These are phyloP conservation scores for Priapulus caudatus DNA, from an alignment of 2,888 invertebrate genomes.

Conservation along the genomic window DNA sequence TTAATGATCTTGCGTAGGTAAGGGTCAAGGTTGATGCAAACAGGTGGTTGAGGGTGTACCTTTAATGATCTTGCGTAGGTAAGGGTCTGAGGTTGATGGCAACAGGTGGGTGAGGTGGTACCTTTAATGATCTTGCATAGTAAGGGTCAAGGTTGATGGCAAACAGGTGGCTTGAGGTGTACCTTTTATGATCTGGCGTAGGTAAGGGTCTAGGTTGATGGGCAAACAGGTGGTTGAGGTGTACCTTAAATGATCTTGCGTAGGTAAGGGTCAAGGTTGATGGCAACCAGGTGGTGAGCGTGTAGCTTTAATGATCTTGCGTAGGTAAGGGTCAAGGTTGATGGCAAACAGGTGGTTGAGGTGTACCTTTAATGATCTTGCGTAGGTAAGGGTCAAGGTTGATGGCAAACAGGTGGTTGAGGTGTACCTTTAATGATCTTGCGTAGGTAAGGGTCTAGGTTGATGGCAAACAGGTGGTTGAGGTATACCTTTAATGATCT, in stretches of 20 bases:
- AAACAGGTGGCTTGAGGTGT: no score
- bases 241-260: no score
- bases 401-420: no score
- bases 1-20: slow-evolving; percentile 92
- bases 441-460: slow-evolving; percentile 91
- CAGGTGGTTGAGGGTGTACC: slow-evolving; percentile 95
- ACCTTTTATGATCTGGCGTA: slow-evolving; percentile 93
- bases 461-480: slow-evolving; percentile 98
- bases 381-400: slow-evolving; percentile 95
- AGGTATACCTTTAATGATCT: slow-evolving; percentile 88
- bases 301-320: slow-evolving; percentile 92
- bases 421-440: slow-evolving; percentile 93
- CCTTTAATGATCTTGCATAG: slow-evolving; percentile 91
- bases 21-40: slow-evolving; percentile 98
- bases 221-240: no score
- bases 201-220: slow-evolving; percentile 93
- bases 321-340: slow-evolving; percentile 91
- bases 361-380: slow-evolving; percentile 90
- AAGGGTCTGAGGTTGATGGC: slow-evolving; percentile 98
- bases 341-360: no score
- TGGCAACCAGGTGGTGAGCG: no score
- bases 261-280: no score
- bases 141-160: slow-evolving; percentile 97
- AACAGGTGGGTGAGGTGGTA: no score
- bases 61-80: slow-evolving; percentile 89